phyloP scores from a whole-genome alignment of 64 coral and sea anemone species.

The Exaiptasia diaphana region DNA sequence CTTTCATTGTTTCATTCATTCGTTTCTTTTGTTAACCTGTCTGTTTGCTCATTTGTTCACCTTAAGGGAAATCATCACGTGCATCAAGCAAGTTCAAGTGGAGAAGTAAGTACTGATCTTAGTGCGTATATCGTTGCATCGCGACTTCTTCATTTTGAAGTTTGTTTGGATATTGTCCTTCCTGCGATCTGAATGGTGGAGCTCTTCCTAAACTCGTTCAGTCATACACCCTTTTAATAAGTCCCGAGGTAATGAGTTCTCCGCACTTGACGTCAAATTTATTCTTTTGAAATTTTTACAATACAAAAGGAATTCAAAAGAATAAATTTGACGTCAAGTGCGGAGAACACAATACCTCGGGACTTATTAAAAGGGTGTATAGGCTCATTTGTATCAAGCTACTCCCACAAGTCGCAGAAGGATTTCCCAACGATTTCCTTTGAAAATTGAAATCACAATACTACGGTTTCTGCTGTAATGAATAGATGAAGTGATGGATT shows the following conservation, averaged over 20 bases:
- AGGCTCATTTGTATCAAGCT: not conserved
- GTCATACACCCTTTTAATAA: too few species aligned
- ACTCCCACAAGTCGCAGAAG: not conserved
- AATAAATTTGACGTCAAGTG: too few species aligned
- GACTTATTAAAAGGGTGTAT: too few species aligned
- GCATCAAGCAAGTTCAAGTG: constrained; percentile 72
- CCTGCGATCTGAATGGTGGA: not conserved
- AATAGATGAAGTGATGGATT: too few species aligned
- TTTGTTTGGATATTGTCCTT: not conserved
- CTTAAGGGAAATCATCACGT: constrained; percentile 75
- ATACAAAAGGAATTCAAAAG: too few species aligned
- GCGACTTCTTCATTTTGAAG: too few species aligned
- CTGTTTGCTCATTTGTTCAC: not conserved
- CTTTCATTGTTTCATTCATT: not conserved
- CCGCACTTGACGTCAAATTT: too few species aligned
- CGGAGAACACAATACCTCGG: too few species aligned
- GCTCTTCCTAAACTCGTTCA: not conserved
- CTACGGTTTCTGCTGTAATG: too few species aligned
- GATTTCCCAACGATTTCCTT: not conserved
- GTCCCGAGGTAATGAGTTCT: too few species aligned
- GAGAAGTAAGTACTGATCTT: constrained; percentile 52
- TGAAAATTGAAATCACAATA: too few species aligned
- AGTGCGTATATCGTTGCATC: not conserved
- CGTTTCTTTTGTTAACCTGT: not conserved
- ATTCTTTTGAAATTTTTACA: too few species aligned